A percentile compares a stretch with the other conserved stretches of the same genome.
These are phyloP conservation scores for Scomber japonicus DNA, from an alignment of 2,113 vertebrate genomes.

Conservation along the genomic window DNA sequence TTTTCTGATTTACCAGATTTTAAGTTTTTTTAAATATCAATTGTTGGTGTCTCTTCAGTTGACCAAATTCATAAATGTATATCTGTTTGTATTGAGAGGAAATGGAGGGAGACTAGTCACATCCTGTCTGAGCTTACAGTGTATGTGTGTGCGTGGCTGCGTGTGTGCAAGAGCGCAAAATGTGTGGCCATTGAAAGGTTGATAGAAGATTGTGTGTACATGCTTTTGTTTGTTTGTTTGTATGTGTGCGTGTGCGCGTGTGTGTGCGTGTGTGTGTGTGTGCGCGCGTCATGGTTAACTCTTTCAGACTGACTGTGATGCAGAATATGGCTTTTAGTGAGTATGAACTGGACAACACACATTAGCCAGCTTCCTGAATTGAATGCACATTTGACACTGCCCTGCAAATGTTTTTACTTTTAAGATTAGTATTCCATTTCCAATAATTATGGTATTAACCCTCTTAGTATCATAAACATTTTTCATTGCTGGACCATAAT, in stretches of 20 bases:
- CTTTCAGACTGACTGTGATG: not conserved
- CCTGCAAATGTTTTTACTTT: no score
- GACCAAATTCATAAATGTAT: slow-evolving; percentile 3
- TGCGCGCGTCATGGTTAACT: not conserved
- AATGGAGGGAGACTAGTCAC: slow-evolving; percentile 7
- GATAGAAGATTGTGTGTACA: no score
- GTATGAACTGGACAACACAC: slow-evolving; percentile 1
- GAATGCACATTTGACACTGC: not conserved
- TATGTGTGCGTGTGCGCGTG: no score
- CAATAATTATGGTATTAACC: no score
- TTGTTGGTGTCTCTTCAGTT: not conserved
- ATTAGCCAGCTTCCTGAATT: not conserved
- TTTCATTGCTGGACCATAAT: not conserved
- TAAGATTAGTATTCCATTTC: no score
- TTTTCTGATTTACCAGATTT: slow-evolving; percentile 9
- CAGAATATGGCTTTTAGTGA: not conserved
- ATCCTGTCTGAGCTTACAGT: slow-evolving; percentile 21
- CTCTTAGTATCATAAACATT: not conserved
- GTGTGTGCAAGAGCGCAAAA: not conserved
- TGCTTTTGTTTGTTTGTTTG: no score
- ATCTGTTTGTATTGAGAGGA: slow-evolving; percentile 33
- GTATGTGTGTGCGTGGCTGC: not conserved
- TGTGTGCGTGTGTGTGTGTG: not conserved
- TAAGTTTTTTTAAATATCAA: not conserved
- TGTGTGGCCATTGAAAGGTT: no score